These are phyloP conservation scores for Athetis lepigone DNA, from an alignment of 2,888 invertebrate species.

Conservation along the genomic window DNA sequence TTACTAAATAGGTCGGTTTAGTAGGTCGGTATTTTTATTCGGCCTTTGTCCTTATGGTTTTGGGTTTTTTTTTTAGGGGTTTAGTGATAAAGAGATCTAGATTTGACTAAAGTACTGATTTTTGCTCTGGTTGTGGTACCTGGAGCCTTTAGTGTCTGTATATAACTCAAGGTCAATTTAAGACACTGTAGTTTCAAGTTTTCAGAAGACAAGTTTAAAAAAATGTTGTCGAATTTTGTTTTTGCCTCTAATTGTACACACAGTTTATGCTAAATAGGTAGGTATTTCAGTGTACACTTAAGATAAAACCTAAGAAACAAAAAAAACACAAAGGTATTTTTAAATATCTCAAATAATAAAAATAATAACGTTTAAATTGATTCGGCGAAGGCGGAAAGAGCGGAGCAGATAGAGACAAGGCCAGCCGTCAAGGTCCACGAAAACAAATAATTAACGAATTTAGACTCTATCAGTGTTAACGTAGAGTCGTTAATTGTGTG, in stretches of 20 bases:
- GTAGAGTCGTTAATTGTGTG: slow-evolving; percentile 72
- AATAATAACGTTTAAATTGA: slow-evolving; percentile 87
- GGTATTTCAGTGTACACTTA: slow-evolving; percentile 11
- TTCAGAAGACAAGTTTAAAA: not conserved
- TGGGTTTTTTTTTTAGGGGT: slow-evolving; percentile 23
- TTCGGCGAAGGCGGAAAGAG: slow-evolving; percentile 90
- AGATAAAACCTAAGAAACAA: slow-evolving; percentile 28
- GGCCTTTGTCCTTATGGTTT: slow-evolving; percentile 39
- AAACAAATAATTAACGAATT: slow-evolving; percentile 68
- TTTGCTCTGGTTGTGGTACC: not conserved
- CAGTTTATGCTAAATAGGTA: not conserved
- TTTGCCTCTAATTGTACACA: slow-evolving; percentile 9
- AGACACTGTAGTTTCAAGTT: slow-evolving; percentile 9
- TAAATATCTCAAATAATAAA: slow-evolving; percentile 73
- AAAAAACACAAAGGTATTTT: slow-evolving; percentile 64
- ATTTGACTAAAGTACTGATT: not conserved
- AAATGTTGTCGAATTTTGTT: not conserved
- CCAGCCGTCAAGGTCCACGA: slow-evolving; percentile 84
- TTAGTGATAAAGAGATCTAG: slow-evolving; percentile 14
- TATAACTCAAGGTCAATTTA: slow-evolving; percentile 35
- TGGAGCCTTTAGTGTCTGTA: not conserved
- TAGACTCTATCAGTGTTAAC: slow-evolving; percentile 61
- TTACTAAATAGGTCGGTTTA: slow-evolving; percentile 60
- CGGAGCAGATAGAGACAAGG: slow-evolving; percentile 88
- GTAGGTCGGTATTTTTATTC: slow-evolving; percentile 54